Evolutionary conservation across 2,797 vertebrate genomes (phyloP), one percentile per base, ranked within the genome.

Genomic region (Lepus townsendii): DNA sequence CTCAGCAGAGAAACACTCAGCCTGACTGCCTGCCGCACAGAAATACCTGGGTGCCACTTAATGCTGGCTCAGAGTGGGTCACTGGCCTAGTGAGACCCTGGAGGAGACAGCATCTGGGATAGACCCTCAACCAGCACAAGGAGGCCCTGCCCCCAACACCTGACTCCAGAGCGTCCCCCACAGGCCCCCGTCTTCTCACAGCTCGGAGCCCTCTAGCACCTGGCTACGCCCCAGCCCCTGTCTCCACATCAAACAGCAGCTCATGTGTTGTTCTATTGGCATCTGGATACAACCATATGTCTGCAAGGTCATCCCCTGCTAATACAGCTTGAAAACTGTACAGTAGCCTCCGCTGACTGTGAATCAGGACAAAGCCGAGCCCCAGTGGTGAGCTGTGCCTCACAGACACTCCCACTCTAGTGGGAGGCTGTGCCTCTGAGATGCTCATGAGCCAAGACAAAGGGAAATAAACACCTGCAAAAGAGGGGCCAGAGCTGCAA

Each of bases 401-500:
- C 47, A 57, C 22, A 80, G 60, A n/a, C n/a, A 66, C 19, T 8
- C 17, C 47, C 83, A 32, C 72, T 38, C 90, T 19, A 68, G 62
- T 65, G 17, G 17, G 10, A 65, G 47, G 22, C 32, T 1, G 3
- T 1, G 14, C 65, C 92, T 76, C 90, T 9, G 60, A 92, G 69
- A 80, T 2, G n/a, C 69, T 77, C 11, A 0, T 92, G 88, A 90
- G 52, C 83, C 83, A 91, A 83, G 92, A 83, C 24, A 71, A 54
- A 75, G 22, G 30, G n/a, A 85, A 90, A 85, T 54, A 85, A 66
- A 66, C 8, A 68, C 20, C 95, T 42, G 65, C 66, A 83, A 82
- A 88, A 4, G 2, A 95, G 32, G 68, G 68, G 78, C 38, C 92
- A 76, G 71, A 83, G 90, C 65, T 94, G 85, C 52, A 79, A 88